Evolutionary conservation across 2,797 vertebrate genomes (phyloP).

Genomic region (Typhlichthys subterraneus): DNA sequence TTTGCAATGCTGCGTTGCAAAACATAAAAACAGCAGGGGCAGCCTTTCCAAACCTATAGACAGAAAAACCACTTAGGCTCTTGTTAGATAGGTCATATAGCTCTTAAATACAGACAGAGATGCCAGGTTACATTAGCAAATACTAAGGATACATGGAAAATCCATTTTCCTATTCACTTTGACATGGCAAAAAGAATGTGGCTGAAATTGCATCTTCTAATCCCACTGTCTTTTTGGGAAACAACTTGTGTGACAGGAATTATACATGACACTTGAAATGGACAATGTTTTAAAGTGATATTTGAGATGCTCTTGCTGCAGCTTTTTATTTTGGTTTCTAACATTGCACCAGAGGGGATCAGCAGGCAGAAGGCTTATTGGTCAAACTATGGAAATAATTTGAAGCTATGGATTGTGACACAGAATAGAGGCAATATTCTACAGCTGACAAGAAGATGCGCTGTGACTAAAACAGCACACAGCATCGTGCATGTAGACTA

Average conservation of each 20-base stretch:
- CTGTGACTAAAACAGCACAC: neutral
- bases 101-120: slow-evolving; percentile 13
- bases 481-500: too few relatives aligned
- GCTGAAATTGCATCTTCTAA: slow-evolving; percentile 35
- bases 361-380: slow-evolving; percentile 15
- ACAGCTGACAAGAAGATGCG: slow-evolving; percentile 6
- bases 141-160: slow-evolving; percentile 24
- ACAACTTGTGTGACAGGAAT: slow-evolving; percentile 30
- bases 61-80: slow-evolving; percentile 54
- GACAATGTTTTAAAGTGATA: slow-evolving; percentile 32
- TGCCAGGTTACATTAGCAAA: slow-evolving; percentile 52
- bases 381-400: slow-evolving; percentile 15
- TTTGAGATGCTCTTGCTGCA: slow-evolving; percentile 24
- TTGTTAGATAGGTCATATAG: slow-evolving; percentile 44
- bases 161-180: slow-evolving; percentile 30
- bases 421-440: neutral
- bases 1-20: slow-evolving; percentile 4
- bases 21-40: slow-evolving; percentile 28
- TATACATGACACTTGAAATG: slow-evolving; percentile 26
- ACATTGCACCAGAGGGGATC: neutral
- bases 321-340: slow-evolving; percentile 39
- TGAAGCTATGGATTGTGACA: slow-evolving; percentile 1
- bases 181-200: slow-evolving; percentile 22
- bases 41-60: slow-evolving; percentile 22
- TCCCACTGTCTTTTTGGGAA: slow-evolving; percentile 31